These are phyloP conservation scores for Alexandromys oeconomus DNA, from an alignment of 2,797 vertebrate species.

Conservation along the genomic window DNA sequence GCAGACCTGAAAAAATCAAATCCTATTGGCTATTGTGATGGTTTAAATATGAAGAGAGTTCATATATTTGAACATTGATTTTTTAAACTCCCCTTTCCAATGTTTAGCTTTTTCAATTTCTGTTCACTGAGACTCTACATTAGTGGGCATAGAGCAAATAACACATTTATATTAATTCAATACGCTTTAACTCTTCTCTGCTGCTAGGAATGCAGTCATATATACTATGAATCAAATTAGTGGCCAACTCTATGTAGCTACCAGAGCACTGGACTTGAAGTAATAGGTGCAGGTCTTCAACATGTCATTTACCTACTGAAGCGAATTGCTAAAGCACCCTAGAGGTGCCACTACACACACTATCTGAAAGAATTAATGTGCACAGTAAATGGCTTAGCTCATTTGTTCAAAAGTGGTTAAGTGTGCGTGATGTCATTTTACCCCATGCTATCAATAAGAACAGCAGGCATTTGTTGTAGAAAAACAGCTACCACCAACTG, in stretches of 20 bases:
- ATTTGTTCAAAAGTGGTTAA: conserved; percentile 2
- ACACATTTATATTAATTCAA: background rate
- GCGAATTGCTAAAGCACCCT: background rate
- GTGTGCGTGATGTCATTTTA: background rate
- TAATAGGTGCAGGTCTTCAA: background rate
- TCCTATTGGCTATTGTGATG: background rate
- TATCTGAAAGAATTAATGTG: background rate
- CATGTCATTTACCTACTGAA: conserved; percentile 10
- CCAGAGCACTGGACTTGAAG: background rate
- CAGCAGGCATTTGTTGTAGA: background rate
- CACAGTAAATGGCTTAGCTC: background rate
- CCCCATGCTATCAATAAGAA: background rate
- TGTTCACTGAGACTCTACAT: background rate
- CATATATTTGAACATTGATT: background rate
- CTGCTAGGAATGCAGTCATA: background rate
- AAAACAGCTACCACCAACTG: background rate
- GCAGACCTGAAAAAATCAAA: background rate
- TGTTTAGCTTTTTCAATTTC: background rate
- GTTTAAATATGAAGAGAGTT: background rate
- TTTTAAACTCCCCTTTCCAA: conserved; percentile 11
- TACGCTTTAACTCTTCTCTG: background rate
- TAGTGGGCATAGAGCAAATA: background rate
- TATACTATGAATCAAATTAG: conserved; percentile 7
- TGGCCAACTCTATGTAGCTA: background rate
- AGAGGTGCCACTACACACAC: background rate